These are phyloP conservation scores for Nephrotoma flavescens DNA, from an alignment of 2,888 invertebrate genomes.

Conservation along the genomic window DNA sequence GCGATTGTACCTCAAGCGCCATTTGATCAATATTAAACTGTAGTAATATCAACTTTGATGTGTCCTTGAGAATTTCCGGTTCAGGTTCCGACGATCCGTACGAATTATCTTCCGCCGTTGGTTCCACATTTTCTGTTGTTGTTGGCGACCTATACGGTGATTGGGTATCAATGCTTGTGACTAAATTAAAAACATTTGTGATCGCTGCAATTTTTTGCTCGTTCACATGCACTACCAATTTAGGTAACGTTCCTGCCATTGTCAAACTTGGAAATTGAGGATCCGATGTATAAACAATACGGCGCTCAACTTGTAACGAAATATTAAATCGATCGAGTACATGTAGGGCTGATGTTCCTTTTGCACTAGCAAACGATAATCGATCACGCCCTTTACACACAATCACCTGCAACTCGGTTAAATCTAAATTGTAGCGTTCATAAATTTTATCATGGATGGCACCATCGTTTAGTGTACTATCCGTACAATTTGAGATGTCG, in stretches of 20 bases:
- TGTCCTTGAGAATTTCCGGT: constrained; percentile 4
- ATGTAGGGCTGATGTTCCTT: constrained; percentile 72
- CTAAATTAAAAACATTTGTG: constrained; percentile 37
- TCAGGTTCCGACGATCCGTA: constrained; percentile 6
- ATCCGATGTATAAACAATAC: constrained; percentile 68
- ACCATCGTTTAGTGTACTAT: constrained; percentile 43
- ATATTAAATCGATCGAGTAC: constrained; percentile 68
- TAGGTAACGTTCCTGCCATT: constrained; percentile 71
- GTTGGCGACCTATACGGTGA: neutral
- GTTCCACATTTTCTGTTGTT: neutral
- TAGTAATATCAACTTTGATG: constrained; percentile 52
- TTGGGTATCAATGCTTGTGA: constrained; percentile 18
- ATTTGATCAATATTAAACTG: constrained; percentile 81
- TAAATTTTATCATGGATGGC: constrained; percentile 54
- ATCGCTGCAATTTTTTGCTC: constrained; percentile 71
- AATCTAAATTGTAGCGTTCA: constrained; percentile 62
- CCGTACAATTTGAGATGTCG: constrained; percentile 35
- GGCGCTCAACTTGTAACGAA: constrained; percentile 56
- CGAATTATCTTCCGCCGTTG: neutral
- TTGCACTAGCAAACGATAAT: constrained; percentile 76
- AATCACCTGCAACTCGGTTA: constrained; percentile 73
- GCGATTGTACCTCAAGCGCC: constrained; percentile 73
- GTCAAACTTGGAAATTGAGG: constrained; percentile 76
- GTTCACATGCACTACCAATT: constrained; percentile 77
- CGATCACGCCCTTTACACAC: constrained; percentile 80